Evolutionary conservation across 2,888 invertebrate species (phyloP).

Genomic region (Brassicogethes aeneus): DNA sequence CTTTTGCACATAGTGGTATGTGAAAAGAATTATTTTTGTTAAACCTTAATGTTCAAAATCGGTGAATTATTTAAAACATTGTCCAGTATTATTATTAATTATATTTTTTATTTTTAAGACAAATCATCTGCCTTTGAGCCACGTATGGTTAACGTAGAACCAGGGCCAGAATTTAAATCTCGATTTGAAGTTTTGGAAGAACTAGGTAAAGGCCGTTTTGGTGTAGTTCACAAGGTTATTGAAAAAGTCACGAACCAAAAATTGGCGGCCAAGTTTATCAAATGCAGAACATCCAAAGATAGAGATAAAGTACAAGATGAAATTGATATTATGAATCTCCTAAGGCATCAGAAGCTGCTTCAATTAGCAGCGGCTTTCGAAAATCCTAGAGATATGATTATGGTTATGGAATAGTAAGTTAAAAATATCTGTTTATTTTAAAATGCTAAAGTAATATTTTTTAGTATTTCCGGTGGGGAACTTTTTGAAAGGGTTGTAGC

Average conservation of each 20-base stretch:
- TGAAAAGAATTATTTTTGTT: too few relatives aligned
- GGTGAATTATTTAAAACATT: too few relatives aligned
- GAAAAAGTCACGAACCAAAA: conserved; percentile 55
- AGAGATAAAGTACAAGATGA: conserved; percentile 72
- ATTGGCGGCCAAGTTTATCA: conserved; percentile 77
- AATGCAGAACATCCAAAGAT: conserved; percentile 63
- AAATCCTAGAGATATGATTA: conserved; percentile 64
- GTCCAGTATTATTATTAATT: too few relatives aligned
- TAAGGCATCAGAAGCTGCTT: conserved; percentile 77
- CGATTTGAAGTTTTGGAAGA: conserved; percentile 62
- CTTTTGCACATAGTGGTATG: too few relatives aligned
- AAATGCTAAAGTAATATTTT: conserved; percentile 19
- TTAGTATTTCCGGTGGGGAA: conserved; percentile 86
- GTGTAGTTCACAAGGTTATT: conserved; percentile 58
- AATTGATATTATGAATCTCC: conserved; percentile 75
- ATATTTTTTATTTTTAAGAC: too few relatives aligned
- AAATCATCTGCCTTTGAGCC: conserved; percentile 33
- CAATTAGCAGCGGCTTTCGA: conserved; percentile 77
- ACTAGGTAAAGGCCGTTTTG: conserved; percentile 67
- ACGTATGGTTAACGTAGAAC: conserved; percentile 42
- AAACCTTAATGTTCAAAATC: too few relatives aligned
- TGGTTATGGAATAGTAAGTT: conserved; percentile 89
- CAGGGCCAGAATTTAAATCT: conserved; percentile 50
- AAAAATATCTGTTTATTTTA: not conserved
- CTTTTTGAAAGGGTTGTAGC: conserved; percentile 88